These are phyloP conservation scores for Aythya fuligula DNA, from an alignment of 2,797 vertebrate species.

Conservation along the genomic window DNA sequence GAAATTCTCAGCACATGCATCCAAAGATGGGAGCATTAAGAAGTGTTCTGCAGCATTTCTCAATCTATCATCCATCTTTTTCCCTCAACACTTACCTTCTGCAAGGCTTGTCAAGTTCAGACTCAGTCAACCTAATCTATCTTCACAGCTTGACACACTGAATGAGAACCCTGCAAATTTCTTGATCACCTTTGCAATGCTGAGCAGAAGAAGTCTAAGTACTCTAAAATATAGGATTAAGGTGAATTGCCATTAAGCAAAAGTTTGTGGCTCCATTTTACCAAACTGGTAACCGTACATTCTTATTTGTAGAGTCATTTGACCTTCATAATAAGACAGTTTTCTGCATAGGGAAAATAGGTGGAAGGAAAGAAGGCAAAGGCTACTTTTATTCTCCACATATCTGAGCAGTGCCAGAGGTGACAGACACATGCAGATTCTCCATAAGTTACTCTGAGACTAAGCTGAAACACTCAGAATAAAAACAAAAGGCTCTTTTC, in stretches of 20 bases:
- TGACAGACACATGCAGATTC: background rate
- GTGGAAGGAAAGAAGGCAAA: constrained; percentile 26
- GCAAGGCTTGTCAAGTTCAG: background rate
- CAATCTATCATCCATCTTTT: background rate
- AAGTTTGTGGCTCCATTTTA: background rate
- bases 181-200: background rate
- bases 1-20: background rate
- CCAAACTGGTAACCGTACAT: background rate
- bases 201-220: background rate
- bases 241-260: background rate
- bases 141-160: background rate
- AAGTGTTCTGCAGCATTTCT: background rate
- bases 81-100: background rate
- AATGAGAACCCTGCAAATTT: background rate
- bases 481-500: constrained; percentile 25
- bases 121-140: background rate
- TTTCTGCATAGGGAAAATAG: constrained; percentile 27
- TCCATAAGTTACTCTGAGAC: background rate
- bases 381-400: background rate
- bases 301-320: background rate
- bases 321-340: background rate
- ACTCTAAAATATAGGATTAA: background rate
- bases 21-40: background rate
- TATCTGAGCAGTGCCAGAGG: background rate
- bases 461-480: background rate